Evolutionary conservation across 2,113 vertebrate genomes (phyloP), one percentile per base, ranked within the genome.

Genomic region (Epinephelus fuscoguttatus): DNA sequence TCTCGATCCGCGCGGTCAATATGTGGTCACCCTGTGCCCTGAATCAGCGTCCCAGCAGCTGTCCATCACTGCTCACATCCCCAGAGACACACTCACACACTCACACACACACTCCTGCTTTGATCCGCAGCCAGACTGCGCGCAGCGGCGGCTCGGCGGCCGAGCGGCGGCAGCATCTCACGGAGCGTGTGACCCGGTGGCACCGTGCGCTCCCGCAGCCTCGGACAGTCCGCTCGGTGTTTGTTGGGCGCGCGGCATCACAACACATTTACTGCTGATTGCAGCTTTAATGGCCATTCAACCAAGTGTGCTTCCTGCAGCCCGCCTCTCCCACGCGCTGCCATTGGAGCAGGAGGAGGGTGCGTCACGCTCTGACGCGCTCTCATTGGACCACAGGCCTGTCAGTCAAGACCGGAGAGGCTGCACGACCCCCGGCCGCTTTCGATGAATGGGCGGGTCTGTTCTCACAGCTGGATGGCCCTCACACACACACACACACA

Each of bases 251-350:
- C 85, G 83, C 67, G 87, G 89, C 88, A 91, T 94, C 91, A 81
- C 66, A 83, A 81, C 85, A 81, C 63, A 80, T 93, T 92, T 84
- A 73, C 79, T 79, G 88, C 82, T 91, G 89, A 75, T 91, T 68
- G 75, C 75, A 86, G 93, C 88, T 93, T 90, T 91, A 84, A 88
- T 87, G 71, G 82, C 86, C 94, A 95, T 96, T 95, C 95, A 94
- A 91, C 95, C 96, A 92, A 95, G 95, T 94, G 71, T 95, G 95
- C 95, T 95, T 91, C 85, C 90, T 84, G 80, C 45, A 47, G 70
- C n/a, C 93, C 95, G 95, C 96, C 95, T 84, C 78, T 56, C 40
- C 70, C 27, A 37, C 53, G 52, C 17, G 53, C 91, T 85, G n/a
- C 80, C 77, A 96, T 96, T 97, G 96, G 96, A 68, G 75, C 79